Conservation (phyloP, 2,888 invertebrate species). For the Limnephilus lunatus region DNA sequence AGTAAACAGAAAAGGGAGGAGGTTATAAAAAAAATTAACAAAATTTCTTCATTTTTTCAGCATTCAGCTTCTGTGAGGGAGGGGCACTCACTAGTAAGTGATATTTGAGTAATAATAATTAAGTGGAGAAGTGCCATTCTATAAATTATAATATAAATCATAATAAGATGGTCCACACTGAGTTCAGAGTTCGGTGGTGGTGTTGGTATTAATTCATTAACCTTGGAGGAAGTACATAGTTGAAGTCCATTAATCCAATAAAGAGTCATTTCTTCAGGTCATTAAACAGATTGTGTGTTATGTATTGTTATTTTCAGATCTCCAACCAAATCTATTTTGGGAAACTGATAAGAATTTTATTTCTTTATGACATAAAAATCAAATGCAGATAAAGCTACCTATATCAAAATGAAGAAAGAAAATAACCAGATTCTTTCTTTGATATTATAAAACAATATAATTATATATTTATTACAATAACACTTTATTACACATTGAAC, state of each 20-base stretch:
- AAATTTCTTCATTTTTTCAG: too few relatives aligned
- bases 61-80: too few relatives aligned
- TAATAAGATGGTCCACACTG: not conserved
- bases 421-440: not conserved
- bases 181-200: not conserved
- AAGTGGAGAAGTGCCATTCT: not conserved
- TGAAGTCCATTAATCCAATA: not conserved
- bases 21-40: too few relatives aligned
- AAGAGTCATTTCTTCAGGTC: not conserved
- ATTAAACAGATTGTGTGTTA: not conserved
- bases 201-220: not conserved
- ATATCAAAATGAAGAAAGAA: not conserved
- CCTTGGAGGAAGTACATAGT: not conserved
- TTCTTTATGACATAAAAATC: not conserved
- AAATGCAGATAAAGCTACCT: not conserved
- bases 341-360: not conserved
- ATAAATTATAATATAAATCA: not conserved
- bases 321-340: not conserved
- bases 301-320: not conserved
- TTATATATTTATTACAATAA: not conserved
- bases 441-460: not conserved
- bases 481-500: not conserved
- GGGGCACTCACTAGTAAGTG: too few relatives aligned
- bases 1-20: too few relatives aligned
- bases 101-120: not conserved